Conservation (phyloP, 1,140 invertebrate genomes). For the Solenopsis fugax region DNA sequence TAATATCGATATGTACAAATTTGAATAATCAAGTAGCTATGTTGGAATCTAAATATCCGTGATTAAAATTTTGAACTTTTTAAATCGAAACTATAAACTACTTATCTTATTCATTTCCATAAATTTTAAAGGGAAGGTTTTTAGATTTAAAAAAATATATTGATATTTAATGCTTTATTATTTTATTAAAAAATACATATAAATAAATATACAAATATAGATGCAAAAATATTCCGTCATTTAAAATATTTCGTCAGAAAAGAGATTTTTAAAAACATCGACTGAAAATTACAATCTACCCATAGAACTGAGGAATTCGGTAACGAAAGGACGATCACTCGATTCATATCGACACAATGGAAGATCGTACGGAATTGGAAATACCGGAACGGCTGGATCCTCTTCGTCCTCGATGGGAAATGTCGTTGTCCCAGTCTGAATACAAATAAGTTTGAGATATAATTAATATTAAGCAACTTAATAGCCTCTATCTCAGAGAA, state of each 20-base stretch:
- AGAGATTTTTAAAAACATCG: neutral
- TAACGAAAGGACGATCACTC: conserved; percentile 89
- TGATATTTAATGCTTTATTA: conserved; percentile 6
- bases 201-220: conserved; percentile 17
- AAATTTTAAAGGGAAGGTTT: neutral
- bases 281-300: conserved; percentile 8
- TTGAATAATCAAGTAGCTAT: neutral
- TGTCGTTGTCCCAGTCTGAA: conserved; percentile 81
- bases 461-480: neutral
- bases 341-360: conserved; percentile 90
- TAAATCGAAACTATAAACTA: neutral
- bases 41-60: neutral
- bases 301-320: conserved; percentile 77
- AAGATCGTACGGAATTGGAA: conserved; percentile 93
- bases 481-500: too few relatives aligned
- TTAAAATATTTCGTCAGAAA: neutral
- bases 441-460: conserved; percentile 53
- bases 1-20: neutral
- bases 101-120: neutral
- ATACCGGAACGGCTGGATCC: conserved; percentile 84
- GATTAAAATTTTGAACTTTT: neutral
- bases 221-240: conserved; percentile 9
- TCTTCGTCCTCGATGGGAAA: conserved; percentile 84
- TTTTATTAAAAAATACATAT: conserved; percentile 11
- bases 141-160: neutral